Evolutionary conservation across 2,113 vertebrate species (phyloP).

Genomic region (Sarotherodon lohbergeri): DNA sequence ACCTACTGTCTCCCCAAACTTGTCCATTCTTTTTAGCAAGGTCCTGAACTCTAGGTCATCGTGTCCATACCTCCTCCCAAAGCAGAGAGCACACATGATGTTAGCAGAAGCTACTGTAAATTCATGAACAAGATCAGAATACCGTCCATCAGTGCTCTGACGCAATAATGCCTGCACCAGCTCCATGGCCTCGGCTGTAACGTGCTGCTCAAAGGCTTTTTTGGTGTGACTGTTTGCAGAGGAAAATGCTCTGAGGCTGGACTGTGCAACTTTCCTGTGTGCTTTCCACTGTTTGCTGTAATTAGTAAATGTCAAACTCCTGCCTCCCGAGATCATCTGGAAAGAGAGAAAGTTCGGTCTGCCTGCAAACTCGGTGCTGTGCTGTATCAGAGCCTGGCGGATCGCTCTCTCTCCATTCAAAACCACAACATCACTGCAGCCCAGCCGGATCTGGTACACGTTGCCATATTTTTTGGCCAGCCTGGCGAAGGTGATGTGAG

Average conservation of each 20-base stretch:
- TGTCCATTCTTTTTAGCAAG: slow-evolving; percentile 69
- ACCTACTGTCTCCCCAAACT: slow-evolving; percentile 82
- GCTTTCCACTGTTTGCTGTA: slow-evolving; percentile 79
- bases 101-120: slow-evolving; percentile 79
- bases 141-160: slow-evolving; percentile 53
- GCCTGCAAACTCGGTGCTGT: slow-evolving; percentile 78
- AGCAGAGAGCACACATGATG: slow-evolving; percentile 82
- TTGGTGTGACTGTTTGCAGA: slow-evolving; percentile 73
- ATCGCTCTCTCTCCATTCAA: slow-evolving; percentile 78
- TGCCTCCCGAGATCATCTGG: slow-evolving; percentile 78
- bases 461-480: slow-evolving; percentile 76
- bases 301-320: slow-evolving; percentile 75
- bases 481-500: slow-evolving; percentile 74
- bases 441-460: slow-evolving; percentile 79
- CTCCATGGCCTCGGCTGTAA: slow-evolving; percentile 73
- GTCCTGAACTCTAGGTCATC: slow-evolving; percentile 77
- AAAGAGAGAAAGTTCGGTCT: slow-evolving; percentile 83
- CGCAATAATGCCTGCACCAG: slow-evolving; percentile 70
- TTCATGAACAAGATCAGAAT: slow-evolving; percentile 72
- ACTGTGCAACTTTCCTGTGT: slow-evolving; percentile 76
- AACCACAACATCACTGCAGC: slow-evolving; percentile 77
- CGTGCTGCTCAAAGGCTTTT: slow-evolving; percentile 74
- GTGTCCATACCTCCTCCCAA: slow-evolving; percentile 79
- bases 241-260: slow-evolving; percentile 77
- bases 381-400: slow-evolving; percentile 74